Evolutionary conservation across 2,113 vertebrate species (phyloP), one percentile per base, ranked within the genome.

Genomic region (Grammomys surdaster): DNA sequence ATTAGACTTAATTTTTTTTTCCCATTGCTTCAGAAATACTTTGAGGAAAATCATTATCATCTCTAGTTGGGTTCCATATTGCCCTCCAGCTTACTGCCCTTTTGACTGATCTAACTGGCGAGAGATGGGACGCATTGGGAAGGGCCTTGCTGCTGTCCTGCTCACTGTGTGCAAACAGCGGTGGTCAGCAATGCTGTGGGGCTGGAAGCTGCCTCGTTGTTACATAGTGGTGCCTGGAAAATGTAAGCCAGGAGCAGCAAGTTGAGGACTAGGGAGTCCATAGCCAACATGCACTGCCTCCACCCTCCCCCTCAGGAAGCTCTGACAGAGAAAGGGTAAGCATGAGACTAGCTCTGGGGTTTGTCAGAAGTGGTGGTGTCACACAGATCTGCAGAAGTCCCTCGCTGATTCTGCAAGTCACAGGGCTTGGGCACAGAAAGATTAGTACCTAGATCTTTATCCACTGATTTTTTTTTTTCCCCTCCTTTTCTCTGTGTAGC

Each of bases 41-140:
- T 73, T 85, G 92, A 86, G 65, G 91, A 93, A 80, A 86, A 9
- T 81, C 31, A 43, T 63, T 24, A 46, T 91, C 77, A 93, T 87
- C 26, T 91, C 17, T n/a, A 73, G 80, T 90, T 94, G 88, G 87
- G 31, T 77, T 82, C 51, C n/a, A 0, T 48, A 78, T 91, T 87
- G 60, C 10, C 31, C 20, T 84, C n/a, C 14, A 14, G 24, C 88
- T 77, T 77, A 4, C 7, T 89, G 22, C 40, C 67, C 28, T 81
- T 84, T 80, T 78, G 36, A 26, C 60, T 31, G 48, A 60, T 65
- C 72, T 77, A 48, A 73, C 10, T 4, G 9, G 31, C 12, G 36
- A 73, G 65, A 19, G 24, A 17, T 46, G 1, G 22, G 51, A 72
- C n/a, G 4, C n/a, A 1, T 12, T n/a, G 10, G 43, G 40, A 46